A percentile compares a stretch with the other conserved stretches of the same genome.
Evolutionary conservation across 2,888 invertebrate genomes (phyloP).

Genomic region (Aradus depressus): DNA sequence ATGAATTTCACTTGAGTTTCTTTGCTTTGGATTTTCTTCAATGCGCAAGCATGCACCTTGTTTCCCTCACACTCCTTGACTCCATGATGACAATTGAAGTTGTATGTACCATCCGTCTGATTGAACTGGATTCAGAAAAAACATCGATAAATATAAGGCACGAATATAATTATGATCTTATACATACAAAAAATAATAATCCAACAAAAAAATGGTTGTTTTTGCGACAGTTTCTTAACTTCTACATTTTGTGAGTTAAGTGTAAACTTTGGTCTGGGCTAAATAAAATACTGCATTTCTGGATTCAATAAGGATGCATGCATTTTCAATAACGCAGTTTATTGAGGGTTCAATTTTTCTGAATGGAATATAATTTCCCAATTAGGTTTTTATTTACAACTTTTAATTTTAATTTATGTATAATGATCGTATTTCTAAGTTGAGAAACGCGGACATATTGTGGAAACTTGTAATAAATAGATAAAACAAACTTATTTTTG

Average conservation of each 20-base stretch:
- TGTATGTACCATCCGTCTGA: slow-evolving; percentile 31
- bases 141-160: background rate
- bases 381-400: no score
- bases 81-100: slow-evolving; percentile 36
- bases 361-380: no score
- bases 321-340: no score
- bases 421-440: no score
- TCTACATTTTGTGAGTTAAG: background rate
- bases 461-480: no score
- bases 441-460: no score
- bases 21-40: slow-evolving; percentile 27
- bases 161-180: background rate
- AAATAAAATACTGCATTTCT: background rate
- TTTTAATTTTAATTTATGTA: no score
- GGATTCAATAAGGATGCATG: no score
- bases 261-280: background rate
- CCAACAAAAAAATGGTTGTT: background rate
- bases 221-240: background rate
- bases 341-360: no score
- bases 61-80: slow-evolving; percentile 34
- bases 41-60: slow-evolving; percentile 34
- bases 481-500: no score
- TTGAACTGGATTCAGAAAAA: no score
- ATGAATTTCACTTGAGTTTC: slow-evolving; percentile 30
- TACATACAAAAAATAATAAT: background rate